Base-by-base conservation (phyloP, 2,797 vertebrate species). In the Presbytis comata region DNA sequence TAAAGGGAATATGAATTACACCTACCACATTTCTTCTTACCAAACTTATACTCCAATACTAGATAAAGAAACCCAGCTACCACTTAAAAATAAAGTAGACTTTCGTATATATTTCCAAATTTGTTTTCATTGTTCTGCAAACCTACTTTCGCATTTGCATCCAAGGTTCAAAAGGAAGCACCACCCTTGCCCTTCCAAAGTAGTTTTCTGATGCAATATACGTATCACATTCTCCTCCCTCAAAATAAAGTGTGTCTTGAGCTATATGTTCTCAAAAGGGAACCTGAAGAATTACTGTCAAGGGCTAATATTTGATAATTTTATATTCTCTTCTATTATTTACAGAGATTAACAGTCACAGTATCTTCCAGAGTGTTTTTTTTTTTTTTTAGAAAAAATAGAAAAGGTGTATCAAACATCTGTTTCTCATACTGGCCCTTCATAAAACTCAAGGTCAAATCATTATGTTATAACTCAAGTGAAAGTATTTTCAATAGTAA, bases 201-300 rank as follows among this genome's bases (percentile, higher is more conserved):
- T 57, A 61, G 11, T 39, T 78, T 91, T 87, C 70, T 91, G 41
- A 82, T 86, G 30, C 24, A 93, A 61, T 76, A 89, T 78, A 90
- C 48, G 21, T n/a, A 46, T 87, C 30, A 91, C 39, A 88, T 72
- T 95, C 91, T 88, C 46, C 22, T 83, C 92, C 21, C 5, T 76
- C 44, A 96, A 72, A 94, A 94, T 80, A 21, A 84, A 74, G 12
- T n/a, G 19, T 67, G 21, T 79, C n/a, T 90, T 94, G 19, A 96
- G 41, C 24, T 30, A 36, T 72, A 85, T 72, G 11, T 67, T 81
- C 36, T 81, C 41, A 89, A 41, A 67, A 82, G 8, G 8, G 4
- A 90, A 92, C 59, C 21, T 83, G 3, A 93, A 92, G 28, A 91
- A 81, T 80, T 81, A 74, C 24, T 36, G 1, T 44, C 67, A 44